A percentile compares a stretch with the other conserved stretches of the same genome.
phyloP scores from a whole-genome alignment of 2,113 vertebrate genomes.

The Carassius carassius region DNA sequence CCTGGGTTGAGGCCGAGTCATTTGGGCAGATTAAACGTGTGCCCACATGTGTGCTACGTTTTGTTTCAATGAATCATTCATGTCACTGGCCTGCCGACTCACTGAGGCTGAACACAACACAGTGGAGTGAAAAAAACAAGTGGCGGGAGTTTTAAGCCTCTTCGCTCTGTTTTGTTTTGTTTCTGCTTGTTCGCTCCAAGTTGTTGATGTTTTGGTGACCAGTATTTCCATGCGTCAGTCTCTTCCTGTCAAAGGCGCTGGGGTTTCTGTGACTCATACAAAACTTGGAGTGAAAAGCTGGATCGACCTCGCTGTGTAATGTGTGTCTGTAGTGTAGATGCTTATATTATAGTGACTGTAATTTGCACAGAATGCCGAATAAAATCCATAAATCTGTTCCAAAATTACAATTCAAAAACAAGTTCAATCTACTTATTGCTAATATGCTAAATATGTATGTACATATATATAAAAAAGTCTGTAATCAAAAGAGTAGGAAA shows the following conservation, averaged over 20 bases:
- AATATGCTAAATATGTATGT: background rate
- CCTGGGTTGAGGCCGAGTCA: conserved; percentile 44
- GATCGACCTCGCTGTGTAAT: background rate
- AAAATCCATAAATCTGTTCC: background rate
- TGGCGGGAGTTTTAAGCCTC: conserved; percentile 28
- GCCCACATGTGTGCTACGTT: conserved; percentile 57
- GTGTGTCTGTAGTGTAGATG: background rate
- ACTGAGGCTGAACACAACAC: background rate
- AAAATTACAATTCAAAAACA: background rate
- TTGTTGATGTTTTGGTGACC: conserved; percentile 38
- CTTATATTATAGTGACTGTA: background rate
- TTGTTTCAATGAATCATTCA: conserved; percentile 67
- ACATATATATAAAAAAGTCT: background rate
- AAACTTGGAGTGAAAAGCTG: conserved; percentile 19
- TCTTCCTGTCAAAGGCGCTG: conserved; percentile 23
- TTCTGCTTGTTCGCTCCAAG: conserved; percentile 3
- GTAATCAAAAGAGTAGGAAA: background rate
- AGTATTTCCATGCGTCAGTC: conserved; percentile 30
- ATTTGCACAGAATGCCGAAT: background rate
- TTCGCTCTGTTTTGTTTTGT: background rate
- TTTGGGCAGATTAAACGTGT: conserved; percentile 61
- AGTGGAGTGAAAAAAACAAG: conserved; percentile 23
- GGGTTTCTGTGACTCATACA: conserved; percentile 31
- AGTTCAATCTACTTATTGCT: background rate
- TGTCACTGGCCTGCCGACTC: conserved; percentile 39